A percentile compares a stretch with the other conserved stretches of the same genome.
Evolutionary conservation across 1,140 invertebrate genomes (phyloP).

Genomic region (Metopolophium dirhodum): DNA sequence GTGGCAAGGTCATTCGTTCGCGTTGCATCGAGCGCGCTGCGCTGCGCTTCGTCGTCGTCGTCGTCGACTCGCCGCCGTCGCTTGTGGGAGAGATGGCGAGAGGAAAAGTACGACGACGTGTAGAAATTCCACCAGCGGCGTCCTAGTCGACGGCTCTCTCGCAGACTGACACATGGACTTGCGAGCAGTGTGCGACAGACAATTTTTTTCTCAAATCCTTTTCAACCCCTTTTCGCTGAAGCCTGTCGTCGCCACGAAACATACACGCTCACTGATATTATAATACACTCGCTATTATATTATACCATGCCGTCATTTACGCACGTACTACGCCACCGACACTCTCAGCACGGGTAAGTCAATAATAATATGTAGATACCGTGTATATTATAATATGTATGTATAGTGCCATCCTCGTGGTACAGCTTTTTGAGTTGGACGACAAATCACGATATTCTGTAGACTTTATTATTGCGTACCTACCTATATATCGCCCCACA

Average conservation of each 20-base stretch:
- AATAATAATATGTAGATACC: neutral
- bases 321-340: neutral
- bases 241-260: neutral
- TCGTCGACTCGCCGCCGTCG: neutral
- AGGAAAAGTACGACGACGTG: neutral
- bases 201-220: neutral
- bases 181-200: neutral
- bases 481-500: neutral
- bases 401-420: neutral
- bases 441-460: neutral
- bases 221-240: neutral
- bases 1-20: conserved; percentile 37
- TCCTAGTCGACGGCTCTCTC: neutral
- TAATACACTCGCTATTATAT: neutral
- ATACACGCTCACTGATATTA: neutral
- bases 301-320: neutral
- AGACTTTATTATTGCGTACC: neutral
- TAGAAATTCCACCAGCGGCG: conserved; percentile 15
- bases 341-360: neutral
- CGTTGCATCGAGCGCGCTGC: conserved; percentile 9
- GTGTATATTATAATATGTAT: neutral
- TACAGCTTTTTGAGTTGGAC: neutral
- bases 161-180: neutral
- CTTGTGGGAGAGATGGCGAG: neutral
- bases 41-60: neutral